Base-by-base conservation (phyloP, 2,113 vertebrate species). In the Dicrurus megarhynchus region DNA sequence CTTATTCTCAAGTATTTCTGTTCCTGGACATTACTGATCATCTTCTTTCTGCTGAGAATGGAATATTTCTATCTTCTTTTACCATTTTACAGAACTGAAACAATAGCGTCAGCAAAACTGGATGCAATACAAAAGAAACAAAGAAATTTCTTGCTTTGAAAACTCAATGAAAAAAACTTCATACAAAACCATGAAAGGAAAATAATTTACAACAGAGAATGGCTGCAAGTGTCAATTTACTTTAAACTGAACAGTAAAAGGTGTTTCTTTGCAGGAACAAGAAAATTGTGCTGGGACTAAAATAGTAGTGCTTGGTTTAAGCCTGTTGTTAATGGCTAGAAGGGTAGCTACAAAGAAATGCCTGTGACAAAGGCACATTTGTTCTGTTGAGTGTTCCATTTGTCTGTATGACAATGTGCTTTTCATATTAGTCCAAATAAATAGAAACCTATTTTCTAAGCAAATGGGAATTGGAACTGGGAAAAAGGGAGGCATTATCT, bases 391-490 rank as follows among this genome's bases (percentile, higher is more conserved):
- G 41, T 20, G 47, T 78, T 77, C 57, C 1, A 13, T 68, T 71
- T 84, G 46, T 70, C 74, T 79, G 32, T 71, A 70, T 84, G 77
- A 92, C 87, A 96, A 79, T 68, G 57, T 82, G 53, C 65, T 92
- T 91, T 93, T 84, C 70, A 78, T 75, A 89, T 81, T 74, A 91
- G 78, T 90, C 84, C 76, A 96, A 96, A 94, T 91, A 97, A 97
- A 96, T 87, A 89, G 79, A 67, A 97, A 71, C 10, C 44, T 42
- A 33, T 96, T 96, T 97, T 96, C 94, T 75, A 95, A 90, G 79
- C 44, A 76, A 92, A 95, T 92, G 86, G 57, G 88, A 97, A 90
- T 44, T 87, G 42, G 41, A 96, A 91, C 30, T 35, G 80, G 90
- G 56, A 87, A 57, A 84, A 84, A 33, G 27, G 56, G n/a, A 93